These are phyloP conservation scores for Euproctis similis DNA, from an alignment of 2,888 invertebrate genomes.

Conservation along the genomic window DNA sequence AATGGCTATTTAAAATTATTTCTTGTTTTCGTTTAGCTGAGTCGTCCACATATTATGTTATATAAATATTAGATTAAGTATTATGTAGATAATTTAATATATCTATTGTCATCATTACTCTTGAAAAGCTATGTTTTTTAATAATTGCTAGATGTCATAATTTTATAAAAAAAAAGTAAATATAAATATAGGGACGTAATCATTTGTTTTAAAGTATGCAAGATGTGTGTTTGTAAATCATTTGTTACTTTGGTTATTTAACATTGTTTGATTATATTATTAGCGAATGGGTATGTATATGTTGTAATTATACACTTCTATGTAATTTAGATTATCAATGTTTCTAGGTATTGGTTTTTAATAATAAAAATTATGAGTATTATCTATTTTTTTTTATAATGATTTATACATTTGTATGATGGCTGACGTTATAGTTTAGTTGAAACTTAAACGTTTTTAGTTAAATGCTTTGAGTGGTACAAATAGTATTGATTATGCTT, in stretches of 20 bases:
- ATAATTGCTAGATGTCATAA: neutral
- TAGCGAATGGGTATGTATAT: constrained; percentile 18
- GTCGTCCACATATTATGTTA: too few relatives aligned
- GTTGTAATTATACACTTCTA: constrained; percentile 8
- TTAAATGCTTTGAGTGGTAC: too few relatives aligned
- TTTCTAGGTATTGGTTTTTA: constrained; percentile 4
- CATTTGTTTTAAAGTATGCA: neutral
- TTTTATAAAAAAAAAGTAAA: too few relatives aligned
- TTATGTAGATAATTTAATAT: constrained; percentile 19
- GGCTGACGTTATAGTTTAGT: too few relatives aligned
- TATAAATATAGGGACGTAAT: too few relatives aligned
- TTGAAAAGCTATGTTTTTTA: neutral
- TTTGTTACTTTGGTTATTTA: neutral
- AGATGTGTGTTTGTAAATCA: neutral
- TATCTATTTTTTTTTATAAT: too few relatives aligned
- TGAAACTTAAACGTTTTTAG: too few relatives aligned
- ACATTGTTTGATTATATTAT: constrained; percentile 2
- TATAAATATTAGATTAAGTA: neutral
- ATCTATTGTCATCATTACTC: constrained; percentile 2
- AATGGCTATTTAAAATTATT: too few relatives aligned
- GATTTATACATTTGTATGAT: too few relatives aligned
- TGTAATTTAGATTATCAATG: constrained; percentile 5
- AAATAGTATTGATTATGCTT: too few relatives aligned
- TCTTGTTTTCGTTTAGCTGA: too few relatives aligned
- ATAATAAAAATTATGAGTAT: constrained; percentile 2